These are phyloP conservation scores for Etia nguti DNA, from an alignment of 2,113 vertebrate species.

Conservation along the genomic window DNA sequence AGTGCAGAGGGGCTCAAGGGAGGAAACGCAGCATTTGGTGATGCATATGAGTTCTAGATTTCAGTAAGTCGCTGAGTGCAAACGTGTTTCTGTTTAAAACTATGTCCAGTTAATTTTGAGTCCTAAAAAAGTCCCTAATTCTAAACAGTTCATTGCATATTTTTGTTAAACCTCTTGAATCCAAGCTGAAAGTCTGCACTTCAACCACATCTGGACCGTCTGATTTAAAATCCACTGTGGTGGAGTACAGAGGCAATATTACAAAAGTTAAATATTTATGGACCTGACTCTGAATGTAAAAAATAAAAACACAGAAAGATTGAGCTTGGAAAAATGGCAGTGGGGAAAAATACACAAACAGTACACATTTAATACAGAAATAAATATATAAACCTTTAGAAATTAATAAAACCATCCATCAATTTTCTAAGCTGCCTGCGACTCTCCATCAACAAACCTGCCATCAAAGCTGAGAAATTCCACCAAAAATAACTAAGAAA, in stretches of 20 bases:
- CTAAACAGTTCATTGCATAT: rapidly evolving
- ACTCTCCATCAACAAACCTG: not conserved
- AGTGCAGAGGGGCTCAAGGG: not conserved
- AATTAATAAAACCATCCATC: not conserved
- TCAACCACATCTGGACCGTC: rapidly evolving
- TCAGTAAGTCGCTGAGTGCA: not conserved
- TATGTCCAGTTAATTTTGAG: not conserved
- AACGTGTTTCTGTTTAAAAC: rapidly evolving
- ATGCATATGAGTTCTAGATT: not conserved
- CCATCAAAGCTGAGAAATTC: not conserved
- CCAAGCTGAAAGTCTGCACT: not conserved
- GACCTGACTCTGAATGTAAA: not conserved
- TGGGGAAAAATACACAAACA: not conserved
- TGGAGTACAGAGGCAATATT: not conserved
- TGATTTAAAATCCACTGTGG: not conserved
- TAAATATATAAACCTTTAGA: rapidly evolving
- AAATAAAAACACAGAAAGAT: not conserved
- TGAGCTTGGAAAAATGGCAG: rapidly evolving
- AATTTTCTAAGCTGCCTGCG: not conserved
- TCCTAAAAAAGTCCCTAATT: not conserved
- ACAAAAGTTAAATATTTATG: not conserved
- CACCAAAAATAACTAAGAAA: not conserved
- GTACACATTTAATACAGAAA: not conserved
- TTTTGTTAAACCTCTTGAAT: not conserved
- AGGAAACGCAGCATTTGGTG: not conserved